phyloP scores from a whole-genome alignment of 2,113 vertebrate genomes.

The Emydocephalus ijimae region DNA sequence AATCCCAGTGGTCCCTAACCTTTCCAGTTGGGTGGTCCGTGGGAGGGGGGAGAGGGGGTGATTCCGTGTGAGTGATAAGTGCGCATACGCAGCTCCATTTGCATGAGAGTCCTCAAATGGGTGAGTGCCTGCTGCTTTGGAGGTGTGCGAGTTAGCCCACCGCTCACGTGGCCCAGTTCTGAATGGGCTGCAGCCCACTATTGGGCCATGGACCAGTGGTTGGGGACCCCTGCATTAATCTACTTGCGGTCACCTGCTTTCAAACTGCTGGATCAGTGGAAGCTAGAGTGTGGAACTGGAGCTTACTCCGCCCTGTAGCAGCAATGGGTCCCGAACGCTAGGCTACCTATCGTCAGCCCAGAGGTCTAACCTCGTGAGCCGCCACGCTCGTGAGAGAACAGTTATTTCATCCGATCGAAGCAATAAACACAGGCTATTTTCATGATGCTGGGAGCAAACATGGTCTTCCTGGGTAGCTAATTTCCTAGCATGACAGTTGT shows the following conservation, averaged over 20 bases:
- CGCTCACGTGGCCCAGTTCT: background rate
- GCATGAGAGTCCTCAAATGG: too few relatives aligned
- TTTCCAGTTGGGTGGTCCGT: rapidly evolving
- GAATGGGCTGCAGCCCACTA: background rate
- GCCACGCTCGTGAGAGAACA: background rate
- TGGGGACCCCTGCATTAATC: background rate
- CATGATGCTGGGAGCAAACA: slow-evolving; percentile 8
- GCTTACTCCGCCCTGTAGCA: background rate
- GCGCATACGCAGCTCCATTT: background rate
- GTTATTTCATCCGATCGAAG: slow-evolving; percentile 18
- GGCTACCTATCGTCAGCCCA: background rate
- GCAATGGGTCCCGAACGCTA: background rate
- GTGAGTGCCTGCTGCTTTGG: background rate
- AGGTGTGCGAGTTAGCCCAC: background rate
- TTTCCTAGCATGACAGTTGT: background rate
- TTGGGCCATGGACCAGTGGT: background rate
- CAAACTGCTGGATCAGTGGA: background rate
- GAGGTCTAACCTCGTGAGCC: too few relatives aligned
- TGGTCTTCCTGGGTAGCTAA: slow-evolving; percentile 5
- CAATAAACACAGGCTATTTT: slow-evolving; percentile 24
- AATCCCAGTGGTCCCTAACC: background rate
- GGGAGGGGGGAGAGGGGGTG: background rate
- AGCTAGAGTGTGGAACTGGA: background rate
- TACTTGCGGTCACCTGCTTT: background rate
- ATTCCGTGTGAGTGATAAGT: background rate